A percentile compares a stretch with the other conserved stretches of the same genome.
Conservation (phyloP, 2,888 invertebrate species). For the Vesta saturnalis region DNA sequence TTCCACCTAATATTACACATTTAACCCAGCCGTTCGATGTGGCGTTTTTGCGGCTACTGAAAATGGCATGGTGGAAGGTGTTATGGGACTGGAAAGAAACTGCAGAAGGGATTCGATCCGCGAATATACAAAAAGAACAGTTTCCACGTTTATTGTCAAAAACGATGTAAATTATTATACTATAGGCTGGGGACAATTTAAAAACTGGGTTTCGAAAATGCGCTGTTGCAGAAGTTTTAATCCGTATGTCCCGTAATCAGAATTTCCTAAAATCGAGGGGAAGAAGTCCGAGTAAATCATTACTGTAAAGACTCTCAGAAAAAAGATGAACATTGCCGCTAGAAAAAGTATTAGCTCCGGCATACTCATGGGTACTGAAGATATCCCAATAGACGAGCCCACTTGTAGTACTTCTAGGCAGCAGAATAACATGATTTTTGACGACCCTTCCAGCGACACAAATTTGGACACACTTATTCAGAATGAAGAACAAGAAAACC, state of each 20-base stretch:
- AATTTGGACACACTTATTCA: neutral
- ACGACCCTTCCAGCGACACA: neutral
- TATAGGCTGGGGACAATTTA: neutral
- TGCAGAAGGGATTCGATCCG: too few species aligned
- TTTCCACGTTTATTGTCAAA: neutral
- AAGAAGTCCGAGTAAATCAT: neutral
- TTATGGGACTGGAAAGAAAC: conserved; percentile 6
- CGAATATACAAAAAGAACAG: neutral
- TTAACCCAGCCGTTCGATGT: neutral
- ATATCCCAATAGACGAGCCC: neutral
- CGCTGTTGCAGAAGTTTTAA: neutral
- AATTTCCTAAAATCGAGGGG: neutral
- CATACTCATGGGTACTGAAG: neutral
- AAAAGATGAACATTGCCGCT: neutral
- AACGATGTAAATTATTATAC: neutral
- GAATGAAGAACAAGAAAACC: neutral
- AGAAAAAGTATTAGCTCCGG: neutral
- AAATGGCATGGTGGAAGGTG: conserved; percentile 4
- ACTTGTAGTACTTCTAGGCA: neutral
- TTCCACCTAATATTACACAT: neutral
- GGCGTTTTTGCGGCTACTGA: neutral
- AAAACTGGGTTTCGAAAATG: neutral
- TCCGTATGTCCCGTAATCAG: neutral
- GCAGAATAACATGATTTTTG: neutral
- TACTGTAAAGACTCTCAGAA: neutral